Evolutionary conservation across 2,113 vertebrate species (phyloP), one percentile per base, ranked within the genome.

Genomic region (Triplophysa tibetana): DNA sequence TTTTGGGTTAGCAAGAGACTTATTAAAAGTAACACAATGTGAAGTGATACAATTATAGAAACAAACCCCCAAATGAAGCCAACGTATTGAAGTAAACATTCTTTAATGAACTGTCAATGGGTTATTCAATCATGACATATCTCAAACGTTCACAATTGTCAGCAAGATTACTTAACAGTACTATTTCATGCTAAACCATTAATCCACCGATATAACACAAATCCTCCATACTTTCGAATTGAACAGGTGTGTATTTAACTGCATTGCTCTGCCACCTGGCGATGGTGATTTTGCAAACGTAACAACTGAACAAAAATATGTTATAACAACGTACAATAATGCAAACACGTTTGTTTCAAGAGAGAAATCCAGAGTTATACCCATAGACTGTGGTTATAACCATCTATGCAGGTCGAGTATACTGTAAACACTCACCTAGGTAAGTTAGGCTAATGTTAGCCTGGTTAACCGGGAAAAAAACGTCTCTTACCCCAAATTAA

Each of bases 161-260:
- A 16, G 5, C 8, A 19, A 21, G 10, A 72, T 56, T 3, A 58
- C 6, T 7, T 38, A 7, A 13, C 14, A 13, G 7, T 9, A 58
- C 19, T 14, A 70, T 13, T 70, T 21, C 1, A 4, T 10, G 41
- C 9, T 13, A n/a, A 67, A 23, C 41, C 11, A 67, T 21, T 7
- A 5, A 58, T 41, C 41, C 16, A 54, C 52, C n/a, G 8, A 58
- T n/a, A 58, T 24, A 58, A 58, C 4, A 70, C 58, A 13, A 17
- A 54, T 10, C 17, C 26, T 7, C 26, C 12, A 33, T 56, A 11
- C 48, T 38, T 72, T 21, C 69, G 50, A 33, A 21, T 1, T 38
- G 17, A 70, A 56, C 69, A 70, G 24, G 50, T 38, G 50, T 38
- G 54, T 70, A 70, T 70, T 70, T 7, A 54, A 33, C 50, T 50